Evolutionary conservation across 2,888 invertebrate genomes (phyloP).

Genomic region (Polyommatus icarus): DNA sequence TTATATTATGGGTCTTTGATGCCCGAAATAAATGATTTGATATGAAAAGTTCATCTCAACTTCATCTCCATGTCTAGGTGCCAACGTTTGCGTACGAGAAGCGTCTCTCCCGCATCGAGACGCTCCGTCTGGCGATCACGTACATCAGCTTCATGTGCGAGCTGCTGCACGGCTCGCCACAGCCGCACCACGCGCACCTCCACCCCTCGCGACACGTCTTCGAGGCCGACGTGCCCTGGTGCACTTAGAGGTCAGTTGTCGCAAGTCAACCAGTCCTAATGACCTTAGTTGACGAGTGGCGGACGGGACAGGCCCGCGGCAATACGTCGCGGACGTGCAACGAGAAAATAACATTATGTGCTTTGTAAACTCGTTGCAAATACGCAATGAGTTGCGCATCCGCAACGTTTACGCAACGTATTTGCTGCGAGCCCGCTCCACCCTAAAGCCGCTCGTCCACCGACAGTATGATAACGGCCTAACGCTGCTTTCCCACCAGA

Average conservation of each 20-base stretch:
- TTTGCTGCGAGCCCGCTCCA: too few relatives aligned
- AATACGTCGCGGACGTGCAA: too few relatives aligned
- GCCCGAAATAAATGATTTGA: too few relatives aligned
- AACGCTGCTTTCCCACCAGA: too few relatives aligned
- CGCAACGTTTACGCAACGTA: too few relatives aligned
- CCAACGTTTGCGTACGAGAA: constrained; percentile 99
- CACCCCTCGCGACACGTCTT: constrained; percentile 68
- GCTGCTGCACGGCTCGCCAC: constrained; percentile 85
- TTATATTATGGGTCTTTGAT: too few relatives aligned
- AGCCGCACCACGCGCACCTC: constrained; percentile 63
- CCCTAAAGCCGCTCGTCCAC: too few relatives aligned
- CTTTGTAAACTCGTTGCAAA: too few relatives aligned
- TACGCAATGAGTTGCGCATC: too few relatives aligned
- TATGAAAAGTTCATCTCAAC: too few relatives aligned
- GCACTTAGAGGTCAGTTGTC: constrained; percentile 52
- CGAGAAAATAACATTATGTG: too few relatives aligned
- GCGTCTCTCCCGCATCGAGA: constrained; percentile 96
- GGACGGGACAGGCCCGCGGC: background rate
- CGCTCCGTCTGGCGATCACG: constrained; percentile 94
- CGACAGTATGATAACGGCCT: too few relatives aligned
- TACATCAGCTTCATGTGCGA: constrained; percentile 99
- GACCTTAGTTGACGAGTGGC: background rate
- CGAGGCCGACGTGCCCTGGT: constrained; percentile 75
- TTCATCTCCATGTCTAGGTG: constrained; percentile 72
- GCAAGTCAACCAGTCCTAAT: background rate